Base-by-base conservation (phyloP, 2,888 invertebrate genomes). In the Campoletis raptor region DNA sequence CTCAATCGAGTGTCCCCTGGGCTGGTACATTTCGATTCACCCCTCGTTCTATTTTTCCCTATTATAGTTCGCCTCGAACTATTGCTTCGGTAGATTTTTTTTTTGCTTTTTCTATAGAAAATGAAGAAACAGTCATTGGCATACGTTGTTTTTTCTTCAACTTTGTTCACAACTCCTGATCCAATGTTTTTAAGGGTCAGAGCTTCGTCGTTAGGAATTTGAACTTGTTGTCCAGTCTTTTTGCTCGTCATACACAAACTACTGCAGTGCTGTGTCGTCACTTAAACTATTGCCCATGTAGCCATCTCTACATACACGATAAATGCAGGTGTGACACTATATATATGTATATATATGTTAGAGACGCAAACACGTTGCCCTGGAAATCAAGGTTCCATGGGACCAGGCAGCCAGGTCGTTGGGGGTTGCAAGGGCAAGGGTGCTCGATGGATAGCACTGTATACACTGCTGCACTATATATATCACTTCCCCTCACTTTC, bases 371-470 rank as follows among this genome's bases (percentile, higher is more conserved):
- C 40, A 76, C 76, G 76, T 67, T 72, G 73, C 67, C 76, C 80
- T 73, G 78, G 52, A 64, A 70, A 77, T 83, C 76, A 83, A 86
- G 83, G 83, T 86, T 86, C n/a, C 81, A 67, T 64, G 72, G 80
- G 80, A 86, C 54, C 79, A 66, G 67, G 83, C 74, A 70, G 79
- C 70, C 85, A 80, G 80, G 67, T 81, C 81, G 78, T 57, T 37
- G 70, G 48, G 82, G 69, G 48, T 78, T 76, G 83, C 86, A 86
- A 86, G 86, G 86, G 86, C 86, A 86, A 86, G 86, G 83, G 83
- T 84, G 83, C 81, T 52, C 64, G 64, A 61, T 61, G 76, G 70
- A 54, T 74, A 76, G 66, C 64, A 70, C 80, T 66, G 61, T 30
- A 64, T 18, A 66, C 36, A 66, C 69, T 69, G 24, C 30, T 21